Percentiles rank a stretch among this genome's conserved stretches.
Conservation (phyloP, 2,113 vertebrate species). For the Misgurnus mizolepis region DNA sequence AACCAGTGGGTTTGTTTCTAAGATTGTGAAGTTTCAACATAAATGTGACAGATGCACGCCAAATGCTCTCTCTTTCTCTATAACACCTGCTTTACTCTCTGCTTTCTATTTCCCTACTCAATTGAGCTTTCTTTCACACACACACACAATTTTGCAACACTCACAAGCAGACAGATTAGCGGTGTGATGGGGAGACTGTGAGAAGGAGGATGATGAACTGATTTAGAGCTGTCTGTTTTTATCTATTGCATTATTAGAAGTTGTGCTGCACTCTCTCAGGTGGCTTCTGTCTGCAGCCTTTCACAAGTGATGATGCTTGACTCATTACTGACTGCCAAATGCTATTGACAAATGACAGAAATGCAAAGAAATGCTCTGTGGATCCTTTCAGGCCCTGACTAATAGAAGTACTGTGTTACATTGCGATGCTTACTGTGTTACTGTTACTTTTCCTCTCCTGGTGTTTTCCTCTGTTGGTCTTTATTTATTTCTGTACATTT, state of each 20-base stretch:
- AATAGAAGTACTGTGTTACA: neutral
- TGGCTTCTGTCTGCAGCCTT: constrained; percentile 12
- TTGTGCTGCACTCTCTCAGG: constrained; percentile 17
- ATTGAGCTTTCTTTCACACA: neutral
- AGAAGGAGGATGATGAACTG: constrained; percentile 26
- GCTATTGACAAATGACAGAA: constrained; percentile 1
- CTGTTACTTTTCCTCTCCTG: too few relatives aligned
- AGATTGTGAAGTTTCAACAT: too few relatives aligned
- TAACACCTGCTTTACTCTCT: too few relatives aligned
- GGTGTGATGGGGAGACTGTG: neutral
- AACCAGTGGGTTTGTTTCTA: too few relatives aligned
- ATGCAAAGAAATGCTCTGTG: neutral
- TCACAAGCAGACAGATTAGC: constrained; percentile 2
- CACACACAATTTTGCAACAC: neutral
- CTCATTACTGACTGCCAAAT: constrained; percentile 14
- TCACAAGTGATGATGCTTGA: constrained; percentile 14
- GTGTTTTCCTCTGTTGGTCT: too few relatives aligned
- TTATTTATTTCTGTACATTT: too few relatives aligned
- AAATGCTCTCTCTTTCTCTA: too few relatives aligned
- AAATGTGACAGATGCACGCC: too few relatives aligned
- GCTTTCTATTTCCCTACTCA: neutral
- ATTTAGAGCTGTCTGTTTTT: constrained; percentile 35
- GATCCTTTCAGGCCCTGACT: neutral
- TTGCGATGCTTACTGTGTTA: neutral
- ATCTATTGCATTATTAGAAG: constrained; percentile 35